Base-by-base conservation (phyloP, 1,140 invertebrate genomes). In the Procambarus clarkii region DNA sequence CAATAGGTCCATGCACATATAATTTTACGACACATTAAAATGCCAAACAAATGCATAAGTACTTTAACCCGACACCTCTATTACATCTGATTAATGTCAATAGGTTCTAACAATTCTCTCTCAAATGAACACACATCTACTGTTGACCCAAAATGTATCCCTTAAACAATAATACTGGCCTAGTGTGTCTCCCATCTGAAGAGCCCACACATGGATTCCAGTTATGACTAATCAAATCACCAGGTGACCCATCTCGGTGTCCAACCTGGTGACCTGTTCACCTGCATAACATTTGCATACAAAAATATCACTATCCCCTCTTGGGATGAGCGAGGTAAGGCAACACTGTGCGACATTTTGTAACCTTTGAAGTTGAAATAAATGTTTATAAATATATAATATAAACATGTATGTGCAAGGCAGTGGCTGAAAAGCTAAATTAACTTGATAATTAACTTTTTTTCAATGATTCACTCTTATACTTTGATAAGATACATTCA, bases 271-370 rank as follows among this genome's bases (percentile, higher is more conserved):
- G 89, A 91, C 74, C 89, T 45, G 48, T 60, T 34, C 34, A 91
- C 58, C 87, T 54, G 60, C 78, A 54, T 54, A 77, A 80, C 45
- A 69, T 79, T 69, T 85, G 89, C 89, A 85, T 91, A 91, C 82
- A 91, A 91, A 91, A 91, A 91, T 91, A 91, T 86, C 89, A 91
- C 89, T 91, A 91, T 91, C 89, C 89, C 86, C 86, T 91, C 89
- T 91, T 86, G 54, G 89, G 89, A 91, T 91, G 89, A 91, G 89
- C 54, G 89, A 91, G 89, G 89, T 91, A 91, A 91, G 89, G 82
- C 82, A 86, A 79, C 81, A 79, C 15, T 9, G 18, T 18, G 34
- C n/a, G 21, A 58, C 77, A 81, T 54, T 1, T 50, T 81, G 64
- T 69, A 89, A 82, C 64, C n/a, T 83, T 71, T 45, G 79, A 81